Base-by-base conservation (phyloP, 2,888 invertebrate species). In the Mesorhabditis sp. region DNA sequence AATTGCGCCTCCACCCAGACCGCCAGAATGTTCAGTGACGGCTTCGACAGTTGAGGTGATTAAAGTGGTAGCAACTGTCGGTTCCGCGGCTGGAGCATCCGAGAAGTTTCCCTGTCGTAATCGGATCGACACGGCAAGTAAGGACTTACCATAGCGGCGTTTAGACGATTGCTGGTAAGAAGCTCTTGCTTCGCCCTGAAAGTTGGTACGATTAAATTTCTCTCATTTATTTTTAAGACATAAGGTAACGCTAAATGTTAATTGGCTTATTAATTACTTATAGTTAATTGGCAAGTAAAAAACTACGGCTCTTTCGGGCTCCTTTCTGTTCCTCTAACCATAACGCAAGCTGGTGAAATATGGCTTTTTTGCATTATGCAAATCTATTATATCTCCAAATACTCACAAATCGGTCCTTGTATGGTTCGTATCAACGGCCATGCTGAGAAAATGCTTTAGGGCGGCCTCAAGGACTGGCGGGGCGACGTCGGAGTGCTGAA, bases 1-100 rank as follows among this genome's bases (percentile, higher is more conserved):
- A 15, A 83, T 71, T 7, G 81, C 80, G 61, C 83, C 81, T n/a
- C 78, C 80, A 65, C 72, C 68, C 67, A 79, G 70, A 28, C 76
- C 76, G 41, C 67, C 70, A 44, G 13, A 45, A 10, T 44, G 65
- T 15, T 45, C 58, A 1, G 45, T 41, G 41, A n/a, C 61, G 13
- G 13, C 45, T 1, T 28, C 58, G 7, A 28, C 28, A 28, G 28
- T 28, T 28, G 28, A 28, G 28, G 28, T 28, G 28, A 28, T 28
- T 28, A 28, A 28, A 28, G 28, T 28, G 61, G 43, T 28, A 62
- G 7, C 4, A 4, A 45, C 61, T 15, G 50, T 28, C 43, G 6
- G 61, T 61, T 44, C 6, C 43, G 62, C 43, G 0, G 61, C 63
- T 67, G 45, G 28, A 58, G 10, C 10, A 50, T 41, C 44, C 61